Conservation (phyloP, 2,888 invertebrate genomes). For the Erebia palarica region DNA sequence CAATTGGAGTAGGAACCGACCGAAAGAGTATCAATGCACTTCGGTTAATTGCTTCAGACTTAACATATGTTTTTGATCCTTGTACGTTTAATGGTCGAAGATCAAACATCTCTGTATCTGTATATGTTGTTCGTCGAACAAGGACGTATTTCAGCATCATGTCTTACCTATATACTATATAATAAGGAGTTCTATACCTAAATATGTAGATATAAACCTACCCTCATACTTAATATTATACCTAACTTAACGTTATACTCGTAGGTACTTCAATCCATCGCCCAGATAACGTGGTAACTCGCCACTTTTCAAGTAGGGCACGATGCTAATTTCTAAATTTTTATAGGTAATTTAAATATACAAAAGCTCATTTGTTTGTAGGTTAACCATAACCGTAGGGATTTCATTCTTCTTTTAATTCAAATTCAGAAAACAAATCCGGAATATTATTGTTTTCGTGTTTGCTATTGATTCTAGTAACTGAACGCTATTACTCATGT, state of each 20-base stretch:
- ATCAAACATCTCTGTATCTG: neutral
- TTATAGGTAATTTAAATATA: neutral
- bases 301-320: neutral
- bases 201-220: too few species aligned
- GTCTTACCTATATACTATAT: too few species aligned
- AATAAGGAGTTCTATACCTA: neutral
- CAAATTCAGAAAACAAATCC: neutral
- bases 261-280: too few species aligned
- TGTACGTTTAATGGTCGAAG: neutral
- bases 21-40: constrained; percentile 36
- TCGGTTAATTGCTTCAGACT: constrained; percentile 24
- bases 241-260: too few species aligned
- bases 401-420: neutral
- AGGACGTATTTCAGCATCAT: neutral
- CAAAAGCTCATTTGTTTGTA: neutral
- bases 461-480: neutral
- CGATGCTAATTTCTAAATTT: neutral
- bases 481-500: neutral
- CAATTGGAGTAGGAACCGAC: constrained; percentile 38
- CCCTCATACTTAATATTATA: too few species aligned
- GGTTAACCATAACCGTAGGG: neutral
- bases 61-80: constrained; percentile 20
- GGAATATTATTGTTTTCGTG: constrained; percentile 4
- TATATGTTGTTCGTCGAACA: neutral
- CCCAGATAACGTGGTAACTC: neutral